Base-by-base conservation (phyloP, 2,888 invertebrate species). In the Ophion costatus region DNA sequence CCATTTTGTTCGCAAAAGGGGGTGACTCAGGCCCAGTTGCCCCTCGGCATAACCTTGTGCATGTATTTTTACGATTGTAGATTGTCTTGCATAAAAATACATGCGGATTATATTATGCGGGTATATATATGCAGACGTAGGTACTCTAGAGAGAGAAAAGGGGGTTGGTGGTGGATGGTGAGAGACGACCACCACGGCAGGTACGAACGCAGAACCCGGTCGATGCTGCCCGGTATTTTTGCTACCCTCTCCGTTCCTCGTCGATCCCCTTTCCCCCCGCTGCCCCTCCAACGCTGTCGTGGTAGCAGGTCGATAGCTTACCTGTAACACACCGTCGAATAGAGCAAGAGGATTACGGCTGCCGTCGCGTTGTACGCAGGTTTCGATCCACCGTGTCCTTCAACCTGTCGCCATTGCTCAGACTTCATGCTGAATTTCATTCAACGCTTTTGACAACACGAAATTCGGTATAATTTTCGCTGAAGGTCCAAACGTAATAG, bases 151-250 rank as follows among this genome's bases (percentile, higher is more conserved):
- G 51, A 51, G 51, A 51, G 51, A 51, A 51, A 14, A 63, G 74
- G 51, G 42, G 51, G 71, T 45, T 22, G 45, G 59, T 11, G 22
- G 78, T 24, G 51, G 70, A 59, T 84, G 56, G 51, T 64, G 76
- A 61, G 82, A 78, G 83, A 67, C 64, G 73, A 86, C 74, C 71
- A 86, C 86, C 83, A 70, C 80, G 83, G 87, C 92, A 92, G 92
- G 92, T 92, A 91, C 88, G 88, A 89, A 87, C 85, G 77, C 67
- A 67, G 88, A 83, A 87, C 85, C 87, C 92, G 93, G 93, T 93
- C 93, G 93, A 93, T 93, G 93, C 90, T 93, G 93, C 93, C 89
- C 92, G 92, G 93, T 93, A 93, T 93, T 93, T 93, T 92, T 92
- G 90, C 92, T 91, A 89, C 90, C 71, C 82, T 75, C 80, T 66